Percentiles rank a stretch among this genome's conserved stretches.
These are phyloP conservation scores for Saturnia japonica DNA, from an alignment of 2,888 invertebrate genomes.

Conservation along the genomic window DNA sequence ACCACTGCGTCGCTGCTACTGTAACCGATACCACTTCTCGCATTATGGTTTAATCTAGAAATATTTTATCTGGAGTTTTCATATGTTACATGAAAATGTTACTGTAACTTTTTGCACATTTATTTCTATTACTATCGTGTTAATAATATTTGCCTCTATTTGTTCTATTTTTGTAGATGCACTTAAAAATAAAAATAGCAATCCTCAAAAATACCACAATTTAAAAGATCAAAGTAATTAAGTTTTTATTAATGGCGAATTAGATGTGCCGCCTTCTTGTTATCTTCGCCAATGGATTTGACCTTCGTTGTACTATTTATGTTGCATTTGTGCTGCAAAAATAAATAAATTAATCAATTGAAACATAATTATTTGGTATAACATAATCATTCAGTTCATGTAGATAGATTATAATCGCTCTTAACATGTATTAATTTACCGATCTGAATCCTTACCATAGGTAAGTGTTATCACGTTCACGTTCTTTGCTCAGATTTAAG, in stretches of 20 bases:
- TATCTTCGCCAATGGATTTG: conserved; percentile 33
- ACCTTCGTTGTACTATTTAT: conserved; percentile 33
- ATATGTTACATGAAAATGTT: not conserved
- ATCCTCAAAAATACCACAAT: not conserved
- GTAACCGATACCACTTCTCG: conserved; percentile 67
- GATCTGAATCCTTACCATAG: not conserved
- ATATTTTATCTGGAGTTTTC: not conserved
- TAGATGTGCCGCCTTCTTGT: conserved; percentile 33
- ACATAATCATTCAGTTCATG: not conserved
- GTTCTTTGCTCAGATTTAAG: conserved; percentile 29
- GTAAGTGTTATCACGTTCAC: not conserved
- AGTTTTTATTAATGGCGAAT: conserved; percentile 33
- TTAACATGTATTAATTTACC: not conserved
- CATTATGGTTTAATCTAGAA: conserved; percentile 14
- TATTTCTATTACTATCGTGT: not conserved
- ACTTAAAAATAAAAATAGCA: not conserved
- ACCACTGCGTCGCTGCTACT: conserved; percentile 54
- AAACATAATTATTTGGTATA: too few relatives aligned
- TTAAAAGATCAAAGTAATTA: conserved; percentile 9
- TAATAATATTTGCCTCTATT: not conserved
- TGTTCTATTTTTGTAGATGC: not conserved
- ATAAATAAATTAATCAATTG: conserved; percentile 20
- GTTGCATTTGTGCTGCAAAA: conserved; percentile 24
- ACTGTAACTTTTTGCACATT: not conserved
- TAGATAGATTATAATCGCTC: not conserved